A percentile compares a stretch with the other conserved stretches of the same genome.
phyloP scores from a whole-genome alignment of 2,797 vertebrate genomes.

The Potorous gilbertii region DNA sequence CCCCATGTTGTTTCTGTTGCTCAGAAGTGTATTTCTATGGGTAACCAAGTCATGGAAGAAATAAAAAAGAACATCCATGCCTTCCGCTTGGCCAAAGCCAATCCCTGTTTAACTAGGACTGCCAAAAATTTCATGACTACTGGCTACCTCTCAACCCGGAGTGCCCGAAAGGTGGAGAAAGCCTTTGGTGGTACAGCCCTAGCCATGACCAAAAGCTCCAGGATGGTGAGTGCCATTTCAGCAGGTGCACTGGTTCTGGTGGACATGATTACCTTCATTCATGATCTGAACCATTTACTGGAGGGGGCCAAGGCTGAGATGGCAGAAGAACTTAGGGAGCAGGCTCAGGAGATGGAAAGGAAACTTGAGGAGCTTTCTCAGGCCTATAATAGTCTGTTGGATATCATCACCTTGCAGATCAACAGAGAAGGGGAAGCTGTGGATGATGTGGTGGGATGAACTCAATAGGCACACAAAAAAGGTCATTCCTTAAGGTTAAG shows the following conservation, averaged over 20 bases:
- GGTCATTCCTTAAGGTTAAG: neutral
- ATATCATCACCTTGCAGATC: fast-evolving
- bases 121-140: neutral
- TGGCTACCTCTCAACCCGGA: neutral
- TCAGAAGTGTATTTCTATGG: fast-evolving
- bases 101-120: neutral
- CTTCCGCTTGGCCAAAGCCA: neutral
- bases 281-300: conserved; percentile 26
- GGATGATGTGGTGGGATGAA: neutral
- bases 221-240: fast-evolving
- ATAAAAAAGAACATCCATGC: neutral
- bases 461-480: neutral
- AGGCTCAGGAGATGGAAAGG: neutral
- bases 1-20: fast-evolving
- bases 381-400: neutral
- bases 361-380: neutral
- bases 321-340: conserved; percentile 35
- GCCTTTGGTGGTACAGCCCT: conserved; percentile 54
- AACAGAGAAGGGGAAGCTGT: neutral
- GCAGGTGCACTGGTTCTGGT: fast-evolving
- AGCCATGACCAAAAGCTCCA: neutral
- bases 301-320: neutral
- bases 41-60: fast-evolving
- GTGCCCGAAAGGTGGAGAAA: neutral
- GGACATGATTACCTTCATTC: neutral